These are phyloP conservation scores for Drosophila sproati DNA, from an alignment of 1,140 invertebrate genomes.

Conservation along the genomic window DNA sequence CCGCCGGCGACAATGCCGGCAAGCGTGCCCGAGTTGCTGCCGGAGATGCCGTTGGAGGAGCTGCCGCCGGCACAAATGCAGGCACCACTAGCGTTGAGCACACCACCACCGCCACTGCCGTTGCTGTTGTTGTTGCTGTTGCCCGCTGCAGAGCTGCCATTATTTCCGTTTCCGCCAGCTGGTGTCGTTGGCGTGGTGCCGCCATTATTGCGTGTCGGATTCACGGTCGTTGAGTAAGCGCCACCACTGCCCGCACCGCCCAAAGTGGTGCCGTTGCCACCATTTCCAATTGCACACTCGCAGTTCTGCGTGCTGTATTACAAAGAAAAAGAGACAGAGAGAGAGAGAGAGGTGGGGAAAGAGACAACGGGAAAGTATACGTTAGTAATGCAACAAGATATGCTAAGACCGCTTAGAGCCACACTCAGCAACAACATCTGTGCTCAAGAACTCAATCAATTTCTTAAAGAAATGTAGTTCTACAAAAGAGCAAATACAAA, in stretches of 20 bases:
- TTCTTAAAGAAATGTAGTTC: neutral
- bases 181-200: constrained; percentile 82
- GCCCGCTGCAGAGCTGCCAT: constrained; percentile 58
- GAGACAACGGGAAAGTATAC: neutral
- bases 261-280: constrained; percentile 86
- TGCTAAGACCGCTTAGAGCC: constrained; percentile 39
- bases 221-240: constrained; percentile 81
- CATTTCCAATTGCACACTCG: constrained; percentile 85
- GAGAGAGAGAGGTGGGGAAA: constrained; percentile 14
- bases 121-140: constrained; percentile 35
- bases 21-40: constrained; percentile 56
- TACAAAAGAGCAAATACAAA: neutral
- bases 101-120: constrained; percentile 30
- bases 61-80: constrained; percentile 50
- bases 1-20: constrained; percentile 74
- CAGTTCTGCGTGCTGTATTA: constrained; percentile 73
- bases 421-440: neutral
- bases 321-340: neutral
- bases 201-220: constrained; percentile 81
- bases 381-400: constrained; percentile 61
- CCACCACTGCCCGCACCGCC: constrained; percentile 54
- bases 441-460: neutral
- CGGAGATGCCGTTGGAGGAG: constrained; percentile 21
- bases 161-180: constrained; percentile 73
- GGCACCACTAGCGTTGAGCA: constrained; percentile 44